Base-by-base conservation (phyloP, 2,113 vertebrate species). In the Petaurus breviceps region DNA sequence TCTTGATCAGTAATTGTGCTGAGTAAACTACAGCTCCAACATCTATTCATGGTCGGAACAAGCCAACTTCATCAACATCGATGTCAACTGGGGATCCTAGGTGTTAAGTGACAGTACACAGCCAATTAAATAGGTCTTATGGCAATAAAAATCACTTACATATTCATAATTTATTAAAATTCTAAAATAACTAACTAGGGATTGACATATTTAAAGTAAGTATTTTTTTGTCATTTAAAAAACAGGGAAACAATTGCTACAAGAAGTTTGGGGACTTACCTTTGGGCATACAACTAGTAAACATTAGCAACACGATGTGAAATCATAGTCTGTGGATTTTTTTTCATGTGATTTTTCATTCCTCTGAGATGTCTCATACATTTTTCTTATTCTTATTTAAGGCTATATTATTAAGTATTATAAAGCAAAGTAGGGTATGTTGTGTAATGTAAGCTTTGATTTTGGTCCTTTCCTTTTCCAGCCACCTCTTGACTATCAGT, bases 381-480 rank as follows among this genome's bases (percentile, higher is more conserved):
- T 84, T 84, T 84, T 5, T 84, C n/a, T 43, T 84, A 37, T 7
- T 84, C n/a, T 84, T 84, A 10, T 84, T 84, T 84, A 19, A 43
- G 19, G 5, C 8, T 16, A 8, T 84, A 6, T 77, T 77, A 43
- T 77, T 77, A 19, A n/a, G n/a, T 22, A 77, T 19, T 77, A 77
- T 77, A 77, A 77, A n/a, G 68, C 6, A 77, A 14, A 77, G 16
- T 19, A 84, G 16, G 6, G 14, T 84, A 84, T 6, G 43, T 84
- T 84, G n/a, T 22, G 16, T 94, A 14, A 96, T 97, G 94, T 94
- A 93, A 94, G 28, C 31, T 31, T 49, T 25, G 50, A 57, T 97
- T 95, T 97, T 68, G 89, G 95, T 94, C 94, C 92, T 89, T 94
- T 96, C 50, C 93, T 95, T 94, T 95, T 94, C 91, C 93, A 97